A percentile compares a stretch with the other conserved stretches of the same genome.
These are phyloP conservation scores for Margarornis squamiger DNA, from an alignment of 2,797 vertebrate species.

Conservation along the genomic window DNA sequence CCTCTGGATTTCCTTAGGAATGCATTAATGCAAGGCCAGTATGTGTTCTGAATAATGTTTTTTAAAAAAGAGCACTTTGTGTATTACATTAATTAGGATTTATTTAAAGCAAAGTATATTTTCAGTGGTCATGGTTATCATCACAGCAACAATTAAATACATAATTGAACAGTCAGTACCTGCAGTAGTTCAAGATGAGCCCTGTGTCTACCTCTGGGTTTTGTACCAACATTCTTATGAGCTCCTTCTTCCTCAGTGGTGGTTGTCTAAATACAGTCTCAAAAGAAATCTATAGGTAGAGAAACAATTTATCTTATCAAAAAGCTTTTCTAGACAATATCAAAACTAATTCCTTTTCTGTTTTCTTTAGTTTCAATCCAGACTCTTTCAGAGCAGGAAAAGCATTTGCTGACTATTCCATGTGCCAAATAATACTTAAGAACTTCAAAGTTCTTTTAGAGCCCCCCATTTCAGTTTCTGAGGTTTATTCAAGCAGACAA, in stretches of 20 bases:
- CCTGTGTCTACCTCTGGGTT: conserved; percentile 84
- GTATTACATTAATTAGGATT: neutral
- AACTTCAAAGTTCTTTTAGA: neutral
- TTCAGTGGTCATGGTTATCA: neutral
- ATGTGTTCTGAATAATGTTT: neutral
- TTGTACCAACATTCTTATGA: conserved; percentile 87
- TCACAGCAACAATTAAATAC: neutral
- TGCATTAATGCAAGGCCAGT: neutral
- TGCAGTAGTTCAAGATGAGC: conserved; percentile 91
- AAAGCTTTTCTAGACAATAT: neutral
- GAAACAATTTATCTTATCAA: neutral
- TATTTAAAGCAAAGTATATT: neutral
- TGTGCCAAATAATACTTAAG: neutral
- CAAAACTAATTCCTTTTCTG: neutral
- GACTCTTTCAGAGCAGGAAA: neutral
- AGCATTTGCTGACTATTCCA: neutral
- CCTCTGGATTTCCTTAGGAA: neutral
- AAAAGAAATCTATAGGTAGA: conserved; percentile 88
- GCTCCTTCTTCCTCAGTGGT: conserved; percentile 84
- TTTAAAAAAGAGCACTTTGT: neutral
- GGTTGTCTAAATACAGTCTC: conserved; percentile 89
- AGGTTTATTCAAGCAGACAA: neutral
- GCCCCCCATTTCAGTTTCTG: neutral
- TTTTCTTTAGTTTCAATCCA: neutral
- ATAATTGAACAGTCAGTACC: conserved; percentile 71